Evolutionary conservation across 2,888 invertebrate species (phyloP).

Genomic region (Cataglyphis rosenhaueri): DNA sequence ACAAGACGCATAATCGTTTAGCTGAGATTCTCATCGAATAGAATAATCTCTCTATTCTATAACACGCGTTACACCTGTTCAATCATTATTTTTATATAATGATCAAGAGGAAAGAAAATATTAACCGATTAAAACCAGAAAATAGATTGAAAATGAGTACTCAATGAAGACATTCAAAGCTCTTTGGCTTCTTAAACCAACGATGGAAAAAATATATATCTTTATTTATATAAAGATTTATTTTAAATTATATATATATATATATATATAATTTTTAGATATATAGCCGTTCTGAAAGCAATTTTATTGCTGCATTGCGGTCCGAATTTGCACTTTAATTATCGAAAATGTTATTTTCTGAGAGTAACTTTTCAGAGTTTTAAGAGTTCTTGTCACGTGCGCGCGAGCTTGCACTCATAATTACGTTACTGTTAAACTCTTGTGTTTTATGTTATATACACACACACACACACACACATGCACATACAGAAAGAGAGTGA

Average conservation of each 20-base stretch:
- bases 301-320: not conserved
- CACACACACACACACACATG: too few species aligned
- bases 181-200: not conserved
- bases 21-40: not conserved
- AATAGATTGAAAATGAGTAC: not conserved
- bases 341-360: not conserved
- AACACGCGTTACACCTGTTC: not conserved
- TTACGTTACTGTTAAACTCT: not conserved
- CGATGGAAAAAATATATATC: not conserved
- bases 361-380: not conserved
- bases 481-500: too few species aligned
- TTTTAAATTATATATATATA: not conserved
- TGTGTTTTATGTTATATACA: not conserved
- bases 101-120: not conserved
- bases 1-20: not conserved
- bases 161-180: too few species aligned
- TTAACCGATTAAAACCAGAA: not conserved
- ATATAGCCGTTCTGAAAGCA: not conserved
- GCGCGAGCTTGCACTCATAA: slow-evolving; percentile 3
- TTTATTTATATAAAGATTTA: not conserved
- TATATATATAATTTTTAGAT: not conserved
- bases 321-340: not conserved
- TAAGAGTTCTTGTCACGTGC: not conserved
- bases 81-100: not conserved
- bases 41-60: slow-evolving; percentile 25